Base-by-base conservation (phyloP, 2,888 invertebrate genomes). In the Germaria angustata region DNA sequence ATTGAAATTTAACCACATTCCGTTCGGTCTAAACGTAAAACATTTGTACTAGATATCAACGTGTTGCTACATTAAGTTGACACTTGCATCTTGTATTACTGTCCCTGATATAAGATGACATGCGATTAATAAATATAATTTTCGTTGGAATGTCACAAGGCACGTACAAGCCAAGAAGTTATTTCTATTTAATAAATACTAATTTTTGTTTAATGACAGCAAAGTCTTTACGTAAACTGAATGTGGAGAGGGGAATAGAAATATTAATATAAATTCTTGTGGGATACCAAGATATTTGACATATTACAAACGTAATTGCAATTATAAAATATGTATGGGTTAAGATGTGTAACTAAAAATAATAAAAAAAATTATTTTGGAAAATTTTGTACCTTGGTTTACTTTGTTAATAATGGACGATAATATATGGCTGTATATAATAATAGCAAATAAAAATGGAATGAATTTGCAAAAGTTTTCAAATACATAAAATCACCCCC, bases 61-160 rank as follows among this genome's bases (percentile, higher is more conserved):
- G 24, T 75, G 57, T 66, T 75, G 66, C 57, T 49, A 49, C 46
- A 76, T 22, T 59, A 20, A 66, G 11, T 66, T 76, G 66, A 57
- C 76, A 76, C 66, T 76, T 39, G 39, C 66, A 66, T 66, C 66
- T 76, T 39, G 66, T 66, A 39, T 46, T 1, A 49, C 11, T 46
- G 57, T 39, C 39, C 49, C 57, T 55, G 28, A 66, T 49, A 57
- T 6, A 49, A 66, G 28, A 76, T 66, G 76, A 66, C 76, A 76
- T 41, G n/a, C 61, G 51, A 73, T 46, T 28, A 65, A 39, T 34
- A 44, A 53, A 63, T 75, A 44, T 55, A 75, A 75, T 75, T 55
- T 22, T 41, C 44, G 34, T 65, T 63, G 73, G 17, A 65, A 71
- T 59, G 15, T 49, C 22, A 59, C 46, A 32, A 49, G 24, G 44